These are phyloP conservation scores for Tryphoninae sp. DNA, from an alignment of 2,888 invertebrate species.

Conservation along the genomic window DNA sequence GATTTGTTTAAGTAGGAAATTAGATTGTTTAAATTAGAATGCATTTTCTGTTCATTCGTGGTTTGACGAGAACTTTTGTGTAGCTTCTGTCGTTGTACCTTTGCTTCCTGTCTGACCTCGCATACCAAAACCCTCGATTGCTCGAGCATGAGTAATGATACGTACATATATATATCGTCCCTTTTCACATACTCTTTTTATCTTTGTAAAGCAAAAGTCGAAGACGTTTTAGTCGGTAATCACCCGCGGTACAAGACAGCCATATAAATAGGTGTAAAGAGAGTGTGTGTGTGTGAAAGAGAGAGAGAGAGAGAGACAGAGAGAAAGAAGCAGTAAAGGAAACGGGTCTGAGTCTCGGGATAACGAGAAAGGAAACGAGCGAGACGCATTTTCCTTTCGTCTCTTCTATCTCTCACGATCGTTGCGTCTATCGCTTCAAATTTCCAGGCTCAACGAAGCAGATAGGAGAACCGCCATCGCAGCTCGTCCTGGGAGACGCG, in stretches of 20 bases:
- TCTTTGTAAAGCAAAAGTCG: conserved; percentile 40
- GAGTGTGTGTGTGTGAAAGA: not conserved
- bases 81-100: not conserved
- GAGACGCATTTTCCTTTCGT: conserved; percentile 55
- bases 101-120: not conserved
- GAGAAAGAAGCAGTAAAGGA: conserved; percentile 50
- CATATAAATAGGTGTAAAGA: not conserved
- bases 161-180: not conserved
- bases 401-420: conserved; percentile 2
- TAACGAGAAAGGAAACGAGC: conserved; percentile 61
- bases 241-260: conserved; percentile 19
- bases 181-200: conserved; percentile 36
- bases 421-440: conserved; percentile 38
- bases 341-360: conserved; percentile 55
- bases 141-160: conserved; percentile 19
- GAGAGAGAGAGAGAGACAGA: conserved; percentile 22
- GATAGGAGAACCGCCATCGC: conserved; percentile 35
- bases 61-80: conserved; percentile 22
- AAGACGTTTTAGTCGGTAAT: conserved; percentile 53
- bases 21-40: too few species aligned
- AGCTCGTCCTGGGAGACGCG: conserved; percentile 26
- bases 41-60: not conserved
- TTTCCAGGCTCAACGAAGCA: conserved; percentile 55
- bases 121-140: not conserved
- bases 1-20: too few species aligned